phyloP scores from a whole-genome alignment of 2,113 vertebrate species.

The Leptocoma aspasia region DNA sequence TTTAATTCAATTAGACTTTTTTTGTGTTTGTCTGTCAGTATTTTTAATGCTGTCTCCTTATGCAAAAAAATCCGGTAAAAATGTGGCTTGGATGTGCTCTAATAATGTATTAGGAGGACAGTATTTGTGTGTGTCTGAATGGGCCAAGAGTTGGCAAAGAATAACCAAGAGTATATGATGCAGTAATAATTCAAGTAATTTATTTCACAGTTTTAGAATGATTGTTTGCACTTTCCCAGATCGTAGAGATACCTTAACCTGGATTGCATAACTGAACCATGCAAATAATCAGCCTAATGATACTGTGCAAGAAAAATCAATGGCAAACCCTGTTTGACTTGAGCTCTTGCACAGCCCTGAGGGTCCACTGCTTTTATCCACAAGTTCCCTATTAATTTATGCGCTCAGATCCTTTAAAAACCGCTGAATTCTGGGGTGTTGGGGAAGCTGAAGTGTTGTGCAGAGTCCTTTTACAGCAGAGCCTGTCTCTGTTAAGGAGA shows the following conservation, averaged over 20 bases:
- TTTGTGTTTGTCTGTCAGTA: neutral
- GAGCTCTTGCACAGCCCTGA: neutral
- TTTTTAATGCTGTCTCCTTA: neutral
- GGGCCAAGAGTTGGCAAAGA: conserved; percentile 21
- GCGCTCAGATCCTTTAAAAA: neutral
- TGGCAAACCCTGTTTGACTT: neutral
- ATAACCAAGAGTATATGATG: neutral
- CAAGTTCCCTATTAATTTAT: neutral
- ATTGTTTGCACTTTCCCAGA: neutral
- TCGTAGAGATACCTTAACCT: neutral
- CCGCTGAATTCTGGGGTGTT: neutral
- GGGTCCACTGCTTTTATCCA: neutral
- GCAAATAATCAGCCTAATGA: neutral
- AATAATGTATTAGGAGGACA: neutral
- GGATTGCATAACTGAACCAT: neutral
- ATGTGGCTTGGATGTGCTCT: neutral
- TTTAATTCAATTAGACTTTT: neutral
- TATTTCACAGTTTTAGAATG: neutral
- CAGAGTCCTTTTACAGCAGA: neutral
- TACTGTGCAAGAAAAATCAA: neutral
- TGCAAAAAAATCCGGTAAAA: neutral
- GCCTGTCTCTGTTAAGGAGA: neutral
- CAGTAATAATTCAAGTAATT: conserved; percentile 38
- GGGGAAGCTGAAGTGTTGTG: neutral
- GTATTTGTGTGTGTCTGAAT: neutral